Evolutionary conservation across 2,113 vertebrate genomes (phyloP).

Genomic region (Nesoenas mayeri): DNA sequence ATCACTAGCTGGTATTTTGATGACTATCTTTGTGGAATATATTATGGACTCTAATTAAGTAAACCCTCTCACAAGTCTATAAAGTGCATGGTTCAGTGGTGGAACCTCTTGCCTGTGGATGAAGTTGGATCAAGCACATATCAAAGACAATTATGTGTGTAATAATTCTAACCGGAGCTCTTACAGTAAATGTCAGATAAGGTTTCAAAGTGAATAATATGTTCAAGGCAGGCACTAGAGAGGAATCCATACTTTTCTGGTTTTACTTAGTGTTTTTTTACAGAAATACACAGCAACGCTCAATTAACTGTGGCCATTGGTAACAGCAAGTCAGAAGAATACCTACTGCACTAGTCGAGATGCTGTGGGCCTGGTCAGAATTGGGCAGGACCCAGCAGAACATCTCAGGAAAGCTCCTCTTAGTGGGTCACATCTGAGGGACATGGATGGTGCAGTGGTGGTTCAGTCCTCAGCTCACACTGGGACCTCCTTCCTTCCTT

Average conservation of each 20-base stretch:
- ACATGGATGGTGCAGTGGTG: rapidly evolving
- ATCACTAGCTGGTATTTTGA: constrained; percentile 17
- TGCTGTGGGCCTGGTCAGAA: not conserved
- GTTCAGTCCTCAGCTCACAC: not conserved
- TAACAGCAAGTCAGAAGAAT: not conserved
- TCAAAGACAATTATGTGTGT: not conserved
- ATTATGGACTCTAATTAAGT: not conserved
- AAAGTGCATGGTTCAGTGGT: not conserved
- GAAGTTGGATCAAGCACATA: not conserved
- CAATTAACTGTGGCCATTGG: not conserved
- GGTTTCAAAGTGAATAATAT: not conserved
- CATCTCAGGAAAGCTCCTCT: not conserved
- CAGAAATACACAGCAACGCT: not conserved
- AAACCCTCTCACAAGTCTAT: not conserved
- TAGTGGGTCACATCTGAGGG: not conserved
- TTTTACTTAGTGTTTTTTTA: not conserved
- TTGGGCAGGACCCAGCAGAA: not conserved
- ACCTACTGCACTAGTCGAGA: rapidly evolving
- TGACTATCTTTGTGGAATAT: not conserved
- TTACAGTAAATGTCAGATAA: not conserved
- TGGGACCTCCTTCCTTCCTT: not conserved
- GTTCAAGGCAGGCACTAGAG: not conserved
- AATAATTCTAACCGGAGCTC: not conserved
- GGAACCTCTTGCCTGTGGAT: not conserved
- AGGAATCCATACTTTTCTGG: not conserved